Base-by-base conservation (phyloP, 2,797 vertebrate species). In the Propithecus deckenii region DNA sequence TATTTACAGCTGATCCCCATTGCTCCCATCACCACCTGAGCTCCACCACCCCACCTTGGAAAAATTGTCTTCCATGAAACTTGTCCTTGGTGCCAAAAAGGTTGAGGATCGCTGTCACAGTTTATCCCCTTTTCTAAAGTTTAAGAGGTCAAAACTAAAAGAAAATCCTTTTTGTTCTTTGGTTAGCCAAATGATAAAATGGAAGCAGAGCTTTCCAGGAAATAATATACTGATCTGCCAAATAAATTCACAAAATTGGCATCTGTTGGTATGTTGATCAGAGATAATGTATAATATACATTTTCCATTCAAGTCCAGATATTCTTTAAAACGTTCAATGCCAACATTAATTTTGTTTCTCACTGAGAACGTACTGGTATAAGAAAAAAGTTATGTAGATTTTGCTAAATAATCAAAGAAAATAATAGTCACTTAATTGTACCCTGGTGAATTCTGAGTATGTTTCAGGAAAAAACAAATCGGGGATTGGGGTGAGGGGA, bases 91-190 rank as follows among this genome's bases (percentile, higher is more conserved):
- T 57, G 9, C 55, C 55, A 25, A 57, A 57, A 57, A 57, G 55
- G 55, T 57, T 57, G 55, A 57, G 55, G 55, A 57, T 22, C 3
- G 3, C 55, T 57, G 20, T 57, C 61, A 7, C 30, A n/a, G 4
- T 28, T 7, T 23, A 91, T 32, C 8, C 3, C 6, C 0, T 38
- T 83, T 88, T 46, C 75, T 83, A 94, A 86, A 89, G 20, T 78
- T 81, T n/a, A 88, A 93, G 38, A 91, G 74, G 23, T 88, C 25
- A 91, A 81, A 93, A 95, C 55, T 71, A 65, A 87, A 11, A 90
- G 57, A 87, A 80, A 89, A 80, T 8, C 46, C 23, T 63, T 93
- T 88, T 92, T 71, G 1, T 59, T 75, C 25, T 94, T 59, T 88
- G 35, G n/a, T 32, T 85, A 96, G 17, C 12, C 38, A 95, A 88